Base-by-base conservation (phyloP, 2,888 invertebrate genomes). In the Phanerotoma sp. region DNA sequence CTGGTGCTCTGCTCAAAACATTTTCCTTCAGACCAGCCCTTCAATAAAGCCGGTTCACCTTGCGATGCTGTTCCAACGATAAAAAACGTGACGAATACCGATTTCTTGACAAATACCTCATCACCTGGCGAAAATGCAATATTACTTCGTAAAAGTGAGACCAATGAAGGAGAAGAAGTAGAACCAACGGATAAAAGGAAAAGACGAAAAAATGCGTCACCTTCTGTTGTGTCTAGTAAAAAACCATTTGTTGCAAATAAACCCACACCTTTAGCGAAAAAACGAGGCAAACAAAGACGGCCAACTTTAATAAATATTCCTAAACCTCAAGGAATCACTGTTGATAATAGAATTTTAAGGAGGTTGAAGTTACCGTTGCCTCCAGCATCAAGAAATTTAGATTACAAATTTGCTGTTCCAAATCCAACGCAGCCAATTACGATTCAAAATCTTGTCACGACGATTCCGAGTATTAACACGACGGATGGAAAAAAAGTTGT, bases 21-120 rank as follows among this genome's bases (percentile, higher is more conserved):
- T 45, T 77, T 77, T 62, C 68, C 75, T 45, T 63, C 66, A 3
- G 74, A 73, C 6, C 75, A 77, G 54, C 72, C 66, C 38, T 75
- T 77, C 47, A 70, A 74, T 51, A 74, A 72, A 54, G 51, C 70
- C 9, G 74, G 74, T 3, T 72, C 76, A 0, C n/a, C n/a, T n/a
- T 77, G 75, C 28, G 76, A 77, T 52, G 77, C 77, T 4, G 69
- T 74, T 1, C 77, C 77, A 2, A 77, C 77, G 3, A 77, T 75
- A 35, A 68, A 63, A 18, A 64, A 70, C 22, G 21, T 73, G 10
- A 54, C 61, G 0, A 64, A 70, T 13, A 45, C 49, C 45, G 54
- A 46, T n/a, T 28, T 47, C 7, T 18, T 54, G 4, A 37, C 16
- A 18, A 16, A 49, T 20, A 10, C 21, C n/a, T 30, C 25, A 11